Evolutionary conservation across 2,113 vertebrate species (phyloP), one percentile per base, ranked within the genome.

Genomic region (Saccopteryx leptura): DNA sequence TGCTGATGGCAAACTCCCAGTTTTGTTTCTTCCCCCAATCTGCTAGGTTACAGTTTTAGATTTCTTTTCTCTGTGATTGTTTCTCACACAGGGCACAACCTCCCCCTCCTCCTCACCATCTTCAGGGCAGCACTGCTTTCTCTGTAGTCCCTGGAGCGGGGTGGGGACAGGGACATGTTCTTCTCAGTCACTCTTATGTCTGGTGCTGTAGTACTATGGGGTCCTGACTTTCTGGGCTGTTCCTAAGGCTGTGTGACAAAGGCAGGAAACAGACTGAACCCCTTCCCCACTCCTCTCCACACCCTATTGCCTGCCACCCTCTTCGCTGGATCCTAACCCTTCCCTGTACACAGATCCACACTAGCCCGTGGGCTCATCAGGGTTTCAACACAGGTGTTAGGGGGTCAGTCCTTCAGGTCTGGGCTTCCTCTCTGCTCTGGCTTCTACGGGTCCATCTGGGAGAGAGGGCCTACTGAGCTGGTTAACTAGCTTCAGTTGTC

Each of bases 1-100:
- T 69, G 33, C 68, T 69, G 61, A 89, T 54, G 33, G 21, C 46
- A 78, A 78, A 78, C 23, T n/a, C 26, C 66, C 23, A 69, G 69
- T 28, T 75, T 68, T 71, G 23, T 48, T 95, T 76, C 39, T 91
- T 84, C 80, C 68, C 8, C 33, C 63, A 69, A 33, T 75, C 46
- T 58, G 18, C 21, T 68, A 48, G 17, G 31, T 61, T 19, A 28
- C 19, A 14, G 72, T 78, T 26, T 39, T 54, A 18, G 19, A 50
- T 80, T 74, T 54, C 4, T 86, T 72, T 75, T 85, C 65, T 52
- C 60, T 68, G 88, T 60, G 66, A 46, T 63, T 26, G 31, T 68
- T 89, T 81, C 84, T 68, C 68, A 81, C 1, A 50, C 12, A 11
- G n/a, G 10, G 50, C 54, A 7, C 26, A n/a, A 63, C 39, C 33